Percentiles rank a stretch among this genome's conserved stretches.
phyloP scores from a whole-genome alignment of 2,888 invertebrate species.

The Nemotelus pantherinus region DNA sequence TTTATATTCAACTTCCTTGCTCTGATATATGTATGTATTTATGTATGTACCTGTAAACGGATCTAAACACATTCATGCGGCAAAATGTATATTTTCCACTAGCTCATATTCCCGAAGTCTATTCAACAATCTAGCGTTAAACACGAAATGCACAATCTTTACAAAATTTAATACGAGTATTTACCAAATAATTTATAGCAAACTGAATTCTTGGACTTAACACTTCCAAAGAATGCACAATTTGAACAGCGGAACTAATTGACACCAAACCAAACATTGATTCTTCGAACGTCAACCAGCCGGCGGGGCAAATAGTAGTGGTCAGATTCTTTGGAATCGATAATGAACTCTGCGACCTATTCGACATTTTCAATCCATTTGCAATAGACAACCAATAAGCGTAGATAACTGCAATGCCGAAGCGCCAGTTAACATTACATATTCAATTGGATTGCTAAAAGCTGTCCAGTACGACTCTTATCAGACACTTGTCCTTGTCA shows the following conservation, averaged over 20 bases:
- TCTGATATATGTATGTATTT: no score
- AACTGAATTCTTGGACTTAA: not conserved
- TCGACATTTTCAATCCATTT: no score
- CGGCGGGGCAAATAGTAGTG: not conserved
- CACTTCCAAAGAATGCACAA: not conserved
- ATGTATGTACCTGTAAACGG: no score
- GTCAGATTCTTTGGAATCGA: not conserved
- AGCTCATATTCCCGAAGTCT: no score
- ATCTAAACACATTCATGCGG: no score
- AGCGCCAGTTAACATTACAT: constrained; percentile 17
- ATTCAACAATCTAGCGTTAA: not conserved
- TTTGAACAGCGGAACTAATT: not conserved
- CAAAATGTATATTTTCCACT: no score
- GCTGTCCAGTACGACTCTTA: constrained; percentile 39
- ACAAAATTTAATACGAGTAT: not conserved
- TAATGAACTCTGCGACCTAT: not conserved
- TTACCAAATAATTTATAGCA: not conserved
- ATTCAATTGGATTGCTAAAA: constrained; percentile 36
- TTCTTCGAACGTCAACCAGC: not conserved
- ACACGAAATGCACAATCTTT: not conserved
- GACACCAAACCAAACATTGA: not conserved
- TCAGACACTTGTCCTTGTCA: constrained; percentile 44
- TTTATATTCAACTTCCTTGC: no score
- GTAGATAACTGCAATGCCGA: not conserved
- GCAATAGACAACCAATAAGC: no score